Evolutionary conservation across 1,140 invertebrate genomes (phyloP).

Genomic region (Drosophila carrolli): DNA sequence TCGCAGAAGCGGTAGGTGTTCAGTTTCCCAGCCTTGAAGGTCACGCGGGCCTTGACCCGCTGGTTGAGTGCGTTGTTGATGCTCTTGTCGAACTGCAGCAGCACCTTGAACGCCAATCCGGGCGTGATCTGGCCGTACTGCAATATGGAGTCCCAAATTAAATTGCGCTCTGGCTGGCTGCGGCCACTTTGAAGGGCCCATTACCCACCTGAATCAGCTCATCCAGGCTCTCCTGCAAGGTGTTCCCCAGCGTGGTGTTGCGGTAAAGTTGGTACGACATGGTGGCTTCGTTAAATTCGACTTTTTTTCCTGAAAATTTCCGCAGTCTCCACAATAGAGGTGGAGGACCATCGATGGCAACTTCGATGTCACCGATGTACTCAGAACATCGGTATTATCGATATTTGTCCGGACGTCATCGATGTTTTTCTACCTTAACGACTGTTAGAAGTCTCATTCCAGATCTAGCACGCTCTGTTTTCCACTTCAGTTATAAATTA

Average conservation of each 20-base stretch:
- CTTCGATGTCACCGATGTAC: too few species aligned
- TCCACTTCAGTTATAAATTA: too few species aligned
- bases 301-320: not conserved
- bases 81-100: conserved; percentile 98
- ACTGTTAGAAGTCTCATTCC: too few species aligned
- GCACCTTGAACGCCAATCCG: conserved; percentile 94
- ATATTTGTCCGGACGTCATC: too few species aligned
- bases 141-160: conserved; percentile 83
- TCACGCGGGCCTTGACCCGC: conserved; percentile 95
- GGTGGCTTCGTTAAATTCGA: not conserved
- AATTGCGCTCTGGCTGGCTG: conserved; percentile 41
- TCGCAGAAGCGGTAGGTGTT: conserved; percentile 99
- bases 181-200: conserved; percentile 66
- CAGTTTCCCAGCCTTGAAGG: conserved; percentile 98
- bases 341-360: too few species aligned
- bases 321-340: not conserved
- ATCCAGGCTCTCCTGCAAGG: conserved; percentile 97
- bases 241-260: conserved; percentile 98
- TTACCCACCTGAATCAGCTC: conserved; percentile 93
- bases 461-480: too few species aligned
- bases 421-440: too few species aligned
- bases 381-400: too few species aligned
- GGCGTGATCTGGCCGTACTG: conserved; percentile 98
- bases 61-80: conserved; percentile 98
- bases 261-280: conserved; percentile 99